phyloP scores from a whole-genome alignment of 2,888 invertebrate genomes.

The Mesochorus sp. region DNA sequence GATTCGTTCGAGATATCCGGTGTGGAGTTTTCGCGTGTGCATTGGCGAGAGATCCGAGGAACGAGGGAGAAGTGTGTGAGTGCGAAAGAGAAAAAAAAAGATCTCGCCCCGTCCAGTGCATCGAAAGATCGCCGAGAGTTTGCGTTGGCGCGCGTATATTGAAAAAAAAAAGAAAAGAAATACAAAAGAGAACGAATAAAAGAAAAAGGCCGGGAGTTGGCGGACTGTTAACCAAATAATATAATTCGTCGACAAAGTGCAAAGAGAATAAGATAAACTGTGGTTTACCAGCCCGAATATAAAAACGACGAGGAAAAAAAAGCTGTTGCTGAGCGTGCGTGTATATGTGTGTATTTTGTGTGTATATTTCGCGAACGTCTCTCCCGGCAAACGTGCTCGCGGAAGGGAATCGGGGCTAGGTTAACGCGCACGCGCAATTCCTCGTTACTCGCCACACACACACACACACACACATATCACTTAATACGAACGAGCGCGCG shows the following conservation, averaged over 20 bases:
- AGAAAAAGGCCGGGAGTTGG: too few relatives aligned
- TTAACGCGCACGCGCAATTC: conserved; percentile 57
- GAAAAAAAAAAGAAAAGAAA: too few relatives aligned
- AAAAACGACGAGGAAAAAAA: neutral
- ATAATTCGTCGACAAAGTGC: too few relatives aligned
- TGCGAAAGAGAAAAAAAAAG: neutral
- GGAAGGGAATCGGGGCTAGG: conserved; percentile 57
- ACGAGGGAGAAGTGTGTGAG: neutral
- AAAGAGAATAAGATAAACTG: too few relatives aligned
- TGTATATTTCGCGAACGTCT: conserved; percentile 38
- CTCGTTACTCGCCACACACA: too few relatives aligned
- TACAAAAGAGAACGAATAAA: too few relatives aligned
- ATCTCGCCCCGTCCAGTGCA: too few relatives aligned
- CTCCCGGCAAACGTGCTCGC: conserved; percentile 24
- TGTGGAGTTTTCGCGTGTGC: neutral
- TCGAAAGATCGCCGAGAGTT: neutral
- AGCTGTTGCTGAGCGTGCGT: conserved; percentile 13
- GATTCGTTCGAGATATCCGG: neutral
- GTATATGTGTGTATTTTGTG: neutral
- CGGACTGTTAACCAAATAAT: too few relatives aligned
- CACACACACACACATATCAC: too few relatives aligned
- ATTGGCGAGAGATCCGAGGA: too few relatives aligned
- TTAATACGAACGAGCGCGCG: neutral
- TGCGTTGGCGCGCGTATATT: neutral
- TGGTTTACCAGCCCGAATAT: too few relatives aligned